A percentile compares a stretch with the other conserved stretches of the same genome.
Conservation (phyloP, 2,888 invertebrate species). For the Cheilosia scutellata region DNA sequence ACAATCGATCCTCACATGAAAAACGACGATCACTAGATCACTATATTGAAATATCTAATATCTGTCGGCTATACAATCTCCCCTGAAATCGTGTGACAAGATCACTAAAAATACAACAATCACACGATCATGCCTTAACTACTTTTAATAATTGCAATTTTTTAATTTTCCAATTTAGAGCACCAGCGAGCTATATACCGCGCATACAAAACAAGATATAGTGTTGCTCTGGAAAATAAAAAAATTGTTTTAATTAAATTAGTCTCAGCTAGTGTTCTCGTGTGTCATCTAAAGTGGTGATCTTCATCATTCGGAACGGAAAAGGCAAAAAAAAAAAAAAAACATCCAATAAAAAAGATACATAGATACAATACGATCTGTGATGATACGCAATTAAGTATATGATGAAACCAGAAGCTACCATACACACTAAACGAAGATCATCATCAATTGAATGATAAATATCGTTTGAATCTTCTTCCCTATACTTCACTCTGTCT, state of each 20-base stretch:
- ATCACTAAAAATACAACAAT: conserved; percentile 38
- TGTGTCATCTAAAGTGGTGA: conserved; percentile 26
- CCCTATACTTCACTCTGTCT: neutral
- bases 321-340: conserved; percentile 42
- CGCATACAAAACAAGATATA: neutral
- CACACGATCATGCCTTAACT: conserved; percentile 48
- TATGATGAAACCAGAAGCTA: conserved; percentile 43
- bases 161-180: conserved; percentile 68
- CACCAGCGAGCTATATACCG: neutral
- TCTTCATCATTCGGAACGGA: conserved; percentile 44
- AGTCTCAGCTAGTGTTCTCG: conserved; percentile 43
- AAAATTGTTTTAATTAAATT: conserved; percentile 64
- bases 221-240: conserved; percentile 3
- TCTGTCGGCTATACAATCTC: neutral
- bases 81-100: conserved; percentile 32
- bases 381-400: conserved; percentile 59
- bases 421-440: conserved; percentile 18
- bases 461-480: conserved; percentile 29
- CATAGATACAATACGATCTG: conserved; percentile 46
- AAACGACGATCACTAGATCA: too few relatives aligned
- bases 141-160: conserved; percentile 63
- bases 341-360: conserved; percentile 17
- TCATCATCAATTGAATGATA: conserved; percentile 62
- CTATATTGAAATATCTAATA: neutral
- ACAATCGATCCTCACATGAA: neutral